Evolutionary conservation across 2,888 invertebrate genomes (phyloP).

Genomic region (Xestia rhomboidea): DNA sequence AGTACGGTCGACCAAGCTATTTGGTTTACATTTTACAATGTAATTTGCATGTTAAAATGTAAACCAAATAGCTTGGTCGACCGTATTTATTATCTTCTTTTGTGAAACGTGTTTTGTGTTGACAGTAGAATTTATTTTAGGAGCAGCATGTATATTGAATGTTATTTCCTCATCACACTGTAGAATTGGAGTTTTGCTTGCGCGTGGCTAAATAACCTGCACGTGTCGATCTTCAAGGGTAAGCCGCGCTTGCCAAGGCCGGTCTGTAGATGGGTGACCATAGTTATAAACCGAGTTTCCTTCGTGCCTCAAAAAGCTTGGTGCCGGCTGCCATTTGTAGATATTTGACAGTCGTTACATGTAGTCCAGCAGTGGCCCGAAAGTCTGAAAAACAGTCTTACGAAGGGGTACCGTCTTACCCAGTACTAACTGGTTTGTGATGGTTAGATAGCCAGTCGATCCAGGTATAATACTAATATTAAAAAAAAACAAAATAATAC

Average conservation of each 20-base stretch:
- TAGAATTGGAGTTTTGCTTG: neutral
- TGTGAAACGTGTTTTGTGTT: slow-evolving; percentile 27
- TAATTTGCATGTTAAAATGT: no score
- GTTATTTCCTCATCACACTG: slow-evolving; percentile 1
- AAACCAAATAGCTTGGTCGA: no score
- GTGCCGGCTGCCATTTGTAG: neutral
- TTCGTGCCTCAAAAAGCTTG: neutral
- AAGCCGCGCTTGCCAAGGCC: neutral
- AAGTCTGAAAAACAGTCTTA: neutral
- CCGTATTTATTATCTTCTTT: slow-evolving; percentile 42
- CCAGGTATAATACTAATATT: neutral
- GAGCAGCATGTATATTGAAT: neutral
- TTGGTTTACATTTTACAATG: no score
- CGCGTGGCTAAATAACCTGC: neutral
- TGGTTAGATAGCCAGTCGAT: neutral
- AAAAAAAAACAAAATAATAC: no score
- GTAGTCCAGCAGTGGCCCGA: neutral
- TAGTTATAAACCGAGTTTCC: neutral
- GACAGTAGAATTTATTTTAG: slow-evolving; percentile 9
- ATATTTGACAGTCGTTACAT: neutral
- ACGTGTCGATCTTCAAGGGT: neutral
- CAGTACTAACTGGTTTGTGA: neutral
- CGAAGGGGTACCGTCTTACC: neutral
- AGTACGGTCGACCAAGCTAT: no score
- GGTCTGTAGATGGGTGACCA: neutral